Base-by-base conservation (phyloP, 1,140 invertebrate species). In the Plectus sambesii region DNA sequence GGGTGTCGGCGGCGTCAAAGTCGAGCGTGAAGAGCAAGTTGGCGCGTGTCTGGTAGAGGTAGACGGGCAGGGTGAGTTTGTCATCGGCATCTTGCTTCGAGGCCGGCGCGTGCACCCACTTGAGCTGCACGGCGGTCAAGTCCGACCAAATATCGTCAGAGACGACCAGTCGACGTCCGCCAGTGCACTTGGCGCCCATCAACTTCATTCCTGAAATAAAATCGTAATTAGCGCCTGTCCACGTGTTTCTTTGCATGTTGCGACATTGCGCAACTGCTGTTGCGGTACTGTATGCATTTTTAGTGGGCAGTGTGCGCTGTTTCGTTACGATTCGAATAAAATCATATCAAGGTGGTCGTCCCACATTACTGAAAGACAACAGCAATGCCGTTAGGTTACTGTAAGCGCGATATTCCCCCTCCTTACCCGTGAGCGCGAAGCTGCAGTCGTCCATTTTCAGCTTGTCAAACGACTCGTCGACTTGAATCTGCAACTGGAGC, bases 21-120 rank as follows among this genome's bases (percentile, higher is more conserved):
- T 96, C 86, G 42, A 98, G 81, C 0, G 88, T 94, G 72, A 97
- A 97, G 43, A 98, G 73, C 38, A 97, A 74, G 68, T 97, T 89
- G 0, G 82, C 82, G 54, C 93, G 79, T 2, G 89, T 93, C 24
- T 88, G 84, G 73, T 98, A 97, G 56, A 98, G 75, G 72, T 98
- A 99, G 53, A 98, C 87, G 0, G 93, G 93, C 42, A 99, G 76
- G 1, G 85, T 85, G 15, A 97, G 76, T 69, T 82, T 59, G 5
- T 61, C 52, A 27, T 55, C 49, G 3, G 23, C 20, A 20, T 36
- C 12, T 25, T 41, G 3, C 15, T 38, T 46, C 5, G 39, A 33
- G 27, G 59, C 54, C 9, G 43, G 29, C 42, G 67, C 65, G 35
- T 47, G 51, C 8, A 51, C 47, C 62, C 59, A 62, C 6, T 30